Evolutionary conservation across 2,113 vertebrate species (phyloP).

Genomic region (Phoenicopterus ruber): DNA sequence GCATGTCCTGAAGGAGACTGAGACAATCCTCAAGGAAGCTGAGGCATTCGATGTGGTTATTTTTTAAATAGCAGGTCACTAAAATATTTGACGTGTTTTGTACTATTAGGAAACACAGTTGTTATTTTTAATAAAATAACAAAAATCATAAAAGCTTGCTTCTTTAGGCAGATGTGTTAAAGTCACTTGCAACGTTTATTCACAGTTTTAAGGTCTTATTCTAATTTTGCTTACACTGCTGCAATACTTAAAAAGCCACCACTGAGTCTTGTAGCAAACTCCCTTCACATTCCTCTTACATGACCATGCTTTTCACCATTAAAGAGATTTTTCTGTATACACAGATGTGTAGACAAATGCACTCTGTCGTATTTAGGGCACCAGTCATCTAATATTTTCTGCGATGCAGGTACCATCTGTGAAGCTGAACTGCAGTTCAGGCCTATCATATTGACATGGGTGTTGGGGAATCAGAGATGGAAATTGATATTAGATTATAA

Average conservation of each 20-base stretch:
- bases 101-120: not conserved
- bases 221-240: not conserved
- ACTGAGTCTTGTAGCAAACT: not conserved
- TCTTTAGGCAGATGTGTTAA: not conserved
- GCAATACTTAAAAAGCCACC: not conserved
- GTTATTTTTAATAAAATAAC: not conserved
- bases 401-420: slow-evolving; percentile 38
- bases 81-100: not conserved
- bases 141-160: not conserved
- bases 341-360: slow-evolving; percentile 8
- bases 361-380: slow-evolving; percentile 37
- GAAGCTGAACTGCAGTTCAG: slow-evolving; percentile 7
- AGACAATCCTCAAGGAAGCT: not conserved
- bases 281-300: not conserved
- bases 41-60: not conserved
- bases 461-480: not conserved
- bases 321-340: not conserved
- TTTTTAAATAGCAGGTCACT: not conserved
- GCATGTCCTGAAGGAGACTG: not conserved
- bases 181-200: not conserved
- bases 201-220: not conserved
- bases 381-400: slow-evolving; percentile 1
- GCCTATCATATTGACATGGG: not conserved
- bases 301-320: not conserved
- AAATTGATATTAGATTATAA: slow-evolving; percentile 26